phyloP scores from a whole-genome alignment of 2,797 vertebrate genomes.

The Aplochiton taeniatus region DNA sequence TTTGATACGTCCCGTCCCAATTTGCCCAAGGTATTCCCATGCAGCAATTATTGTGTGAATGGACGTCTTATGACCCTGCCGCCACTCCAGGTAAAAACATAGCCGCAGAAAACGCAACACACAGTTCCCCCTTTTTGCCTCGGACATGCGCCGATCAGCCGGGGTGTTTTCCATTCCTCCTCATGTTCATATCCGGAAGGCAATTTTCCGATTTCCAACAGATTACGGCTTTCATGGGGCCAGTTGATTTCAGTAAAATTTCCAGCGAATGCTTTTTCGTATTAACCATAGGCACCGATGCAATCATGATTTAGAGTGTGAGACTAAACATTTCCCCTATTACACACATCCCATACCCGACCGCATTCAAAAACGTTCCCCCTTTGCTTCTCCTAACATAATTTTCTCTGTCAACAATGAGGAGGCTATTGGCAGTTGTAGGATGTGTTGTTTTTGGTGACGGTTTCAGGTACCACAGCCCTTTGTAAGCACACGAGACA shows the following conservation, averaged over 20 bases:
- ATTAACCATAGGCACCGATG: not conserved
- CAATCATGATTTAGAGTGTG: not conserved
- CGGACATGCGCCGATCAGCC: conserved; percentile 25
- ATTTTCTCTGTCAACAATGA: conserved; percentile 47
- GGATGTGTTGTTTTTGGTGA: conserved; percentile 60
- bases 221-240: conserved; percentile 1
- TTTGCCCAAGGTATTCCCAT: conserved; percentile 49
- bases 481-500: conserved; percentile 64
- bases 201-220: not conserved
- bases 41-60: conserved; percentile 51
- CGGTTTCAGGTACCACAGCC: conserved; percentile 50
- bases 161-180: not conserved
- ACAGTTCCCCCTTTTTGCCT: conserved; percentile 15
- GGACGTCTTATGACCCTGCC: conserved; percentile 34
- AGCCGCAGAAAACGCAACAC: conserved; percentile 16
- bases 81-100: conserved; percentile 30
- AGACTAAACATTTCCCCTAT: not conserved
- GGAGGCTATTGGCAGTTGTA: conserved; percentile 52
- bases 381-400: not conserved
- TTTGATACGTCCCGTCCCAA: conserved; percentile 48
- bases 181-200: conserved; percentile 5
- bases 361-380: not conserved
- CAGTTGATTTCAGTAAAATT: conserved; percentile 1
- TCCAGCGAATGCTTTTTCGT: not conserved
- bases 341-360: not conserved